Evolutionary conservation across 2,113 vertebrate species (phyloP), one percentile per base, ranked within the genome.

Genomic region (Halichoeres trimaculatus): DNA sequence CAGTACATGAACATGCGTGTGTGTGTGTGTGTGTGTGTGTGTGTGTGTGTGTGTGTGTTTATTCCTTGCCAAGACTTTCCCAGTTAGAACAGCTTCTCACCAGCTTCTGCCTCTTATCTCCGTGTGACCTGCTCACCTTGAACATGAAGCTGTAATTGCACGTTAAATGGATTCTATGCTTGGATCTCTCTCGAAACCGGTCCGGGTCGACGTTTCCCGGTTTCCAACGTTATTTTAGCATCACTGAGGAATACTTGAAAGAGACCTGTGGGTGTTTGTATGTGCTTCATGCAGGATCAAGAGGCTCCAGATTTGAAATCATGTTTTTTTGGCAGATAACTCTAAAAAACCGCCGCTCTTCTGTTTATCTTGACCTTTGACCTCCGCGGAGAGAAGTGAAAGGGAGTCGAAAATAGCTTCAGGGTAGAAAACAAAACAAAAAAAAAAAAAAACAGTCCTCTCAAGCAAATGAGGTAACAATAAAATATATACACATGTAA

Each of bases 1-100:
- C n/a, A 73, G 89, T 50, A 22, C 47, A 51, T 69, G 24, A 43
- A 57, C 73, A 36, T 76, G 52, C 61, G 47, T 60, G 63, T 45
- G 67, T 74, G 43, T 76, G 45, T 45, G 38, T 40, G 41, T 76
- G 57, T 61, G 48, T 60, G 64, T 45, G 68, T 74, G 38, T 76
- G 47, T 52, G 38, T 40, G 41, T 76, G 57, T 61, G 48, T 60
- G 64, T 45, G 68, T 74, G 38, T 76, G 47, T 52, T 62, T 57
- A 30, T 17, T 68, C 23, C 48, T 66, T 45, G 23, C 20, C 55
- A 55, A 64, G 60, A 41, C 57, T 69, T 68, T 64, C 61, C 40
- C 40, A 40, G 35, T 76, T 76, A 66, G 78, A 36, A 63, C 6
- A 16, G 48, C 61, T 48, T 10, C 60, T 47, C 45, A 68, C 16